Percentiles rank a stretch among this genome's conserved stretches.
phyloP scores from a whole-genome alignment of 2,113 vertebrate genomes.

The Phasianus colchicus region DNA sequence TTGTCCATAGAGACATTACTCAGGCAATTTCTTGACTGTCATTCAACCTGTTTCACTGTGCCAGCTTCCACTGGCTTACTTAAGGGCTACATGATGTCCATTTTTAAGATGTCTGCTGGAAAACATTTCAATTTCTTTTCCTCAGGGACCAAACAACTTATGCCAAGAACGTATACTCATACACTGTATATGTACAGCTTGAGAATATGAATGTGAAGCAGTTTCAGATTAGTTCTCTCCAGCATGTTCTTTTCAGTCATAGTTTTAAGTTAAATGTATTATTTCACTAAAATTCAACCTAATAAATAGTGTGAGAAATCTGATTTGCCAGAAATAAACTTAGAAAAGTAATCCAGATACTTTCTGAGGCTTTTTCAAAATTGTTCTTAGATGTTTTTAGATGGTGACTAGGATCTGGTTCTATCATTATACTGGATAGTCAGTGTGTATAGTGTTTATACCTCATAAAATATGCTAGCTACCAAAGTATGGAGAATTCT shows the following conservation, averaged over 20 bases:
- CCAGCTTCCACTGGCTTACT: not conserved
- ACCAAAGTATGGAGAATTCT: not conserved
- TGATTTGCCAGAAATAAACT: not conserved
- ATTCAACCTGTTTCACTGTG: not conserved
- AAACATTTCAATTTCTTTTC: not conserved
- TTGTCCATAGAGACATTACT: not conserved
- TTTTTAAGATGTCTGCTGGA: not conserved
- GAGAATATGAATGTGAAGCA: not conserved
- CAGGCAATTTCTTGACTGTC: not conserved
- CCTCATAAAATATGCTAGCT: not conserved
- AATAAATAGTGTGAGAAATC: not conserved
- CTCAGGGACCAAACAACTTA: not conserved
- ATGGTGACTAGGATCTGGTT: not conserved
- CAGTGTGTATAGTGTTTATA: not conserved
- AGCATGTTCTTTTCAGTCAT: not conserved
- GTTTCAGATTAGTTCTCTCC: not conserved
- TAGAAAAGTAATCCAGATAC: not conserved
- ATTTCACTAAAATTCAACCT: not conserved
- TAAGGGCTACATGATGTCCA: not conserved
- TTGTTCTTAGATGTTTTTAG: not conserved
- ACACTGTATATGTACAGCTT: not conserved
- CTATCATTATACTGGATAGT: not conserved
- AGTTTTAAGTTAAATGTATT: not conserved
- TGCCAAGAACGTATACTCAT: not conserved
- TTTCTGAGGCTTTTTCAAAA: not conserved